These are phyloP conservation scores for Dendrocincla tyrannina DNA, from an alignment of 2,797 vertebrate species.

Conservation along the genomic window DNA sequence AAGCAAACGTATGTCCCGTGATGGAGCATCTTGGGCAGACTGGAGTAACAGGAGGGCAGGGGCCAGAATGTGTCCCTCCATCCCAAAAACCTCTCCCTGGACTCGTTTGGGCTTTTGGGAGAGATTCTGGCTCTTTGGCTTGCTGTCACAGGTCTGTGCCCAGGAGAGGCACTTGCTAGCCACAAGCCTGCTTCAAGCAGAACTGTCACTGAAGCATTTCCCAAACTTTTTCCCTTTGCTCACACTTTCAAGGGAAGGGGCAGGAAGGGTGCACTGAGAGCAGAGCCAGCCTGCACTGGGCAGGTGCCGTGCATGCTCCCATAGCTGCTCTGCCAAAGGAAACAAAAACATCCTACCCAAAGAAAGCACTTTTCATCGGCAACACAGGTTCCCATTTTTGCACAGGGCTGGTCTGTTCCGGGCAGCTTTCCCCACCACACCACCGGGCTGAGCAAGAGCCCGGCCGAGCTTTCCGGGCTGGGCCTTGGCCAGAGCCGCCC, in stretches of 20 bases:
- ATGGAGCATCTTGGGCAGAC: neutral
- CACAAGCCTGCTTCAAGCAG: neutral
- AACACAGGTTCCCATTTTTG: conserved; percentile 45
- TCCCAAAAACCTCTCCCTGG: neutral
- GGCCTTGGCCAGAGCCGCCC: neutral
- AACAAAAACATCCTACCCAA: conserved; percentile 59
- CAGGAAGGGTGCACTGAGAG: neutral
- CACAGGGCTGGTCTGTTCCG: conserved; percentile 5
- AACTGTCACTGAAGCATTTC: neutral
- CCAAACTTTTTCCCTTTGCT: neutral
- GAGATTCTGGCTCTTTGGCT: fast-evolving
- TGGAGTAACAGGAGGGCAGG: neutral
- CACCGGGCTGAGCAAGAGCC: neutral
- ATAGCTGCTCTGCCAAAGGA: neutral
- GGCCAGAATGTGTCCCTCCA: neutral
- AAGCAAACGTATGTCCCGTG: neutral
- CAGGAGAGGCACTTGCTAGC: fast-evolving
- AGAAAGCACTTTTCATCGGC: conserved; percentile 62
- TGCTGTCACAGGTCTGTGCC: neutral
- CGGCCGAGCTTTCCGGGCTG: neutral
- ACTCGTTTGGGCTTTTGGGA: neutral
- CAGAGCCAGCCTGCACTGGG: neutral
- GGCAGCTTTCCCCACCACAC: neutral
- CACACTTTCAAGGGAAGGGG: neutral
- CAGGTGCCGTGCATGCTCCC: conserved; percentile 32